A percentile compares a stretch with the other conserved stretches of the same genome.
Evolutionary conservation across 2,113 vertebrate species (phyloP).

Genomic region (Paraplagusia blochii): DNA sequence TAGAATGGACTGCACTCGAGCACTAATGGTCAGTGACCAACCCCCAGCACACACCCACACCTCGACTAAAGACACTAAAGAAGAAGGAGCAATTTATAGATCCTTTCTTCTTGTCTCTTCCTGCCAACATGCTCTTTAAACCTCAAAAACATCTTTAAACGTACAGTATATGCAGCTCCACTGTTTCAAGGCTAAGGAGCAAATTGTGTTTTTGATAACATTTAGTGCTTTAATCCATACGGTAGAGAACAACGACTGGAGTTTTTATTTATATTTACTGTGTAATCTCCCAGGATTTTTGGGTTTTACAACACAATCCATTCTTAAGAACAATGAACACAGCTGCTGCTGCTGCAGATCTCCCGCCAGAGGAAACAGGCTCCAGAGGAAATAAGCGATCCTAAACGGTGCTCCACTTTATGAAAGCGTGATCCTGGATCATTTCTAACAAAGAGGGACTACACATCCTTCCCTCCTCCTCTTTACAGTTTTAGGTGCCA

Average conservation of each 20-base stretch:
- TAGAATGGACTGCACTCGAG: slow-evolving; percentile 61
- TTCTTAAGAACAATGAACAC: slow-evolving; percentile 40
- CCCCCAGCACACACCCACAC: background rate
- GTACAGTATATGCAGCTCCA: slow-evolving; percentile 5
- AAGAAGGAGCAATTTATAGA: slow-evolving; percentile 56
- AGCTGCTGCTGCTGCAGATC: slow-evolving; percentile 33
- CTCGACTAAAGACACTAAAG: slow-evolving; percentile 38
- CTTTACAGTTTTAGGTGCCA: slow-evolving; percentile 53
- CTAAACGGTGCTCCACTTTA: slow-evolving; percentile 66
- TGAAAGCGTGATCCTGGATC: slow-evolving; percentile 53
- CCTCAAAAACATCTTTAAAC: slow-evolving; percentile 18
- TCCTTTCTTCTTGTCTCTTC: slow-evolving; percentile 21
- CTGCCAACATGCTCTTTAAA: slow-evolving; percentile 30
- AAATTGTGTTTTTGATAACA: background rate
- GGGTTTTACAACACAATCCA: slow-evolving; percentile 20
- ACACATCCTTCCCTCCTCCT: slow-evolving; percentile 21
- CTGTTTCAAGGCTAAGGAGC: slow-evolving; percentile 4
- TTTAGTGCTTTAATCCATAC: slow-evolving; percentile 5
- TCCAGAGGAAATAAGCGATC: slow-evolving; percentile 55
- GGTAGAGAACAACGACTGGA: slow-evolving; percentile 17
- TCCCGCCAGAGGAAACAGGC: slow-evolving; percentile 46
- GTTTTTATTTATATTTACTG: slow-evolving; percentile 19
- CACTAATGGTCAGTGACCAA: slow-evolving; percentile 71
- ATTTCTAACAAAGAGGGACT: slow-evolving; percentile 54
- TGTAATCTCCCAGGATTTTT: slow-evolving; percentile 7